phyloP scores from a whole-genome alignment of 2,113 vertebrate species.

The Oxygymnocypris stewartii region DNA sequence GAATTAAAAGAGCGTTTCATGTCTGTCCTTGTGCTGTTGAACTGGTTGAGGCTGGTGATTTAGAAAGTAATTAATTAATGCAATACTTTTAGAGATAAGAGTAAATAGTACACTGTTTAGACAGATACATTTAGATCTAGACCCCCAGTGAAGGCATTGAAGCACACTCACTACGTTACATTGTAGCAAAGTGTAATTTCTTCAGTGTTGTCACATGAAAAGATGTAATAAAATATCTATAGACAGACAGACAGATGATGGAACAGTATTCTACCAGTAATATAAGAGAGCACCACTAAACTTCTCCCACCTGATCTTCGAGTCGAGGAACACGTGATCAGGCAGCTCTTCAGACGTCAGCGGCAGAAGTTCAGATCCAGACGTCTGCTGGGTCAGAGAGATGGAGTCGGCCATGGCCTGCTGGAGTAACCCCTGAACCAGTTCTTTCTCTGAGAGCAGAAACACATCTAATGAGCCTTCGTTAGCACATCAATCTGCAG shows the following conservation, averaged over 20 bases:
- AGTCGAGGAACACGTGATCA: not conserved
- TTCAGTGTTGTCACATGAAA: no score
- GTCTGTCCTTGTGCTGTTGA: no score
- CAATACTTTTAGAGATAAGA: no score
- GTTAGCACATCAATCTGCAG: not conserved
- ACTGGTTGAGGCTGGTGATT: no score
- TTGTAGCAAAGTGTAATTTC: no score
- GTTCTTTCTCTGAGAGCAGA: slow-evolving; percentile 74
- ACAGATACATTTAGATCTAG: no score
- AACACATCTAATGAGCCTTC: slow-evolving; percentile 22
- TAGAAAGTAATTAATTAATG: no score
- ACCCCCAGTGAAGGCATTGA: no score
- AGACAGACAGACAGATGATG: not conserved
- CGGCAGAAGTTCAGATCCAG: slow-evolving; percentile 19
- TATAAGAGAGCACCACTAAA: not conserved
- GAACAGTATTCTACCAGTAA: not conserved
- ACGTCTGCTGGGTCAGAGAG: slow-evolving; percentile 46
- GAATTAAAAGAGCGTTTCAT: no score
- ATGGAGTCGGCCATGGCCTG: slow-evolving; percentile 69
- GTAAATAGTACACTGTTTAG: no score
- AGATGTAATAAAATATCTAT: no score
- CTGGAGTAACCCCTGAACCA: slow-evolving; percentile 76
- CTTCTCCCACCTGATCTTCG: not conserved
- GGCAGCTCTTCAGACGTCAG: slow-evolving; percentile 5
- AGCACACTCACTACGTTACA: no score